Conservation (phyloP, 2,797 vertebrate genomes). For the Protonibea diacanthus region DNA sequence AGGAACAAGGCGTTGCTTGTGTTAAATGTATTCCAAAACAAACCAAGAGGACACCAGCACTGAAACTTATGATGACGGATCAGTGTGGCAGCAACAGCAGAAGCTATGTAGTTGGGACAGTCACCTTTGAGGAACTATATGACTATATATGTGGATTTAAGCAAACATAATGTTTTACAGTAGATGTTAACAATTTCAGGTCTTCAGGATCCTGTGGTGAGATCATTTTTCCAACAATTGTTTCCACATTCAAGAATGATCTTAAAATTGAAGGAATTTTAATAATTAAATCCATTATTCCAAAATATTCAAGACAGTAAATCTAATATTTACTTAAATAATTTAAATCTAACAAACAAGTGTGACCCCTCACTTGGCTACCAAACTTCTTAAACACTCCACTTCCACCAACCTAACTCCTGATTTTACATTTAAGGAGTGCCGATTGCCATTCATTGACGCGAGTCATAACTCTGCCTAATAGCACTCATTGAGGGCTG, state of each 20-base stretch:
- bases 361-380: constrained; percentile 38
- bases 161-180: too few species aligned
- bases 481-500: constrained; percentile 66
- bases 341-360: constrained; percentile 6
- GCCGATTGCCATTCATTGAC: constrained; percentile 61
- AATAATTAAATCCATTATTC: background rate
- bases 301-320: background rate
- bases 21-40: constrained; percentile 32
- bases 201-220: too few species aligned
- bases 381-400: constrained; percentile 28
- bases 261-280: background rate
- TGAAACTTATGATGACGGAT: background rate
- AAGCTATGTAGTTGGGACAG: background rate
- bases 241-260: background rate
- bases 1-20: background rate
- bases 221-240: background rate
- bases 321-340: background rate
- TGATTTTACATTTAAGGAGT: constrained; percentile 48
- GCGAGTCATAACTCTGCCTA: constrained; percentile 63
- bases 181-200: background rate
- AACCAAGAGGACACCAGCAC: constrained; percentile 3
- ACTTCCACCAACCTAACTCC: constrained; percentile 8
- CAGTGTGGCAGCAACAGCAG: background rate
- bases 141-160: too few species aligned
- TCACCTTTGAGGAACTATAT: background rate